A percentile compares a stretch with the other conserved stretches of the same genome.
Conservation (phyloP, 2,113 vertebrate species). For the Haplochromis burtoni region DNA sequence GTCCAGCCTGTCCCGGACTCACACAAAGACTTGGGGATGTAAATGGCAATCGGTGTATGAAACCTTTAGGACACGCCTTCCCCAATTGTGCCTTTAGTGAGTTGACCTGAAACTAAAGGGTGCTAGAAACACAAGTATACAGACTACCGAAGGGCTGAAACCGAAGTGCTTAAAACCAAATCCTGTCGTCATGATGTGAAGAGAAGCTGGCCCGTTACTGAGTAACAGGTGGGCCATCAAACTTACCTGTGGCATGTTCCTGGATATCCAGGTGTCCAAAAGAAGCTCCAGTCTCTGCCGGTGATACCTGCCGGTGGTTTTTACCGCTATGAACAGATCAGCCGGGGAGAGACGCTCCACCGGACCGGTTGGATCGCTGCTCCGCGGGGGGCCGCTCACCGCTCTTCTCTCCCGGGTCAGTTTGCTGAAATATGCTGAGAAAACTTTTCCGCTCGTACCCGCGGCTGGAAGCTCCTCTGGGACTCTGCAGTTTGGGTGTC, state of each 20-base stretch:
- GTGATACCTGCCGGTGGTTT: constrained; percentile 86
- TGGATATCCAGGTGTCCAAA: constrained; percentile 90
- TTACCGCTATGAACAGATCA: constrained; percentile 88
- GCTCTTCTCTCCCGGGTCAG: constrained; percentile 75
- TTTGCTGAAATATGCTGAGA: constrained; percentile 76
- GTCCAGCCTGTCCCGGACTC: background rate
- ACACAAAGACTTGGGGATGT: background rate
- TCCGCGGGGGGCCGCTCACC: background rate
- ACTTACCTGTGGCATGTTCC: constrained; percentile 78
- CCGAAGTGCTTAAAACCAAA: background rate
- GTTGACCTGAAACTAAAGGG: background rate
- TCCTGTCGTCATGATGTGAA: background rate
- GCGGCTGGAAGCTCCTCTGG: background rate
- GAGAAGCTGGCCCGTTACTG: background rate
- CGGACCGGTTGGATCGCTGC: background rate
- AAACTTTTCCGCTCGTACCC: constrained; percentile 13
- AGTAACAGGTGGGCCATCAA: background rate
- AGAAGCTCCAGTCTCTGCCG: constrained; percentile 81
- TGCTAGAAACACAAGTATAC: background rate
- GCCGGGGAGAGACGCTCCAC: constrained; percentile 70
- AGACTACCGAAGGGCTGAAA: background rate
- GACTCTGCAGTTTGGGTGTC: background rate
- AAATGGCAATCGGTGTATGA: background rate
- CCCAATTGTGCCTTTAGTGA: background rate
- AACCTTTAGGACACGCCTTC: background rate